Conservation (phyloP, 1,140 invertebrate species). For the Scylla paramamosain region DNA sequence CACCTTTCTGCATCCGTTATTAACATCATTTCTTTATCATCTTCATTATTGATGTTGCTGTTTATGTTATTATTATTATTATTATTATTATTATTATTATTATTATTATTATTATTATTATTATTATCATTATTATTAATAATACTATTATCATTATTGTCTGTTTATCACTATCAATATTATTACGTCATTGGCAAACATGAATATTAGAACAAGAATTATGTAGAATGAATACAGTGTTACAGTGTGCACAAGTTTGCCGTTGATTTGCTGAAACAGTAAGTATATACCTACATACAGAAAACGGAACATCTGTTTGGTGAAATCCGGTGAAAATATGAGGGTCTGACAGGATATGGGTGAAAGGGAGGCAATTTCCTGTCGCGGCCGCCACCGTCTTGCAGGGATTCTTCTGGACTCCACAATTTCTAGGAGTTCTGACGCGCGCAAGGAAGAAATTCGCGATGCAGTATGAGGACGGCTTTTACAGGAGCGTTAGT, state of each 20-base stretch:
- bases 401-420: background rate
- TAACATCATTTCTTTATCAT: too few relatives aligned
- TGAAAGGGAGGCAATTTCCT: slow-evolving; percentile 12
- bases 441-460: background rate
- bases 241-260: too few relatives aligned
- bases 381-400: background rate
- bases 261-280: too few relatives aligned
- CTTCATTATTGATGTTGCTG: too few relatives aligned
- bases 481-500: background rate
- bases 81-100: background rate
- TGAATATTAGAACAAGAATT: too few relatives aligned
- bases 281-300: too few relatives aligned
- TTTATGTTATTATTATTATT: too few relatives aligned
- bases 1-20: too few relatives aligned
- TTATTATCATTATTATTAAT: background rate
- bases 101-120: background rate
- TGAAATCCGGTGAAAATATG: background rate
- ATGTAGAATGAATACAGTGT: too few relatives aligned
- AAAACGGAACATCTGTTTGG: background rate
- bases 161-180: background rate
- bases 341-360: background rate
- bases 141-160: too few relatives aligned
- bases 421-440: background rate
- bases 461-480: background rate
- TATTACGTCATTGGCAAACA: background rate